Percentiles rank a stretch among this genome's conserved stretches.
Conservation (phyloP, 1,140 invertebrate genomes). For the Ganaspis sp. region DNA sequence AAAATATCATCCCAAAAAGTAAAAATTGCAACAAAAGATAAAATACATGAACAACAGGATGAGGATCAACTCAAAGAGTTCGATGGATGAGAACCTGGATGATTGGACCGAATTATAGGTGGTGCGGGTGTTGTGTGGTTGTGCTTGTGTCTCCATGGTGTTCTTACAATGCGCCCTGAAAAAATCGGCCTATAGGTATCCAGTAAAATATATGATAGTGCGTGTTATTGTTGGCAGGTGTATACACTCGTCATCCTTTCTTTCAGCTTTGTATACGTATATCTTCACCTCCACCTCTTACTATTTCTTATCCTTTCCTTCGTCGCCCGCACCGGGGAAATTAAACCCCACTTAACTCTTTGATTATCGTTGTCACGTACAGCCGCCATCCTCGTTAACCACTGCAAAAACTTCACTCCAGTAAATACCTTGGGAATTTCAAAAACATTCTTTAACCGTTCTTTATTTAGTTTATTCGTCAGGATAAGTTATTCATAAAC, state of each 20-base stretch:
- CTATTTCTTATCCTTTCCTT: slow-evolving; percentile 49
- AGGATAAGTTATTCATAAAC: too few relatives aligned
- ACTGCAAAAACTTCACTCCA: not conserved
- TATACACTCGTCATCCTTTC: slow-evolving; percentile 60
- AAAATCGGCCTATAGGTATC: slow-evolving; percentile 18
- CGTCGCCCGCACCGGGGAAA: slow-evolving; percentile 69
- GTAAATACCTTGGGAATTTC: not conserved
- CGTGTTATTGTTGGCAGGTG: slow-evolving; percentile 71
- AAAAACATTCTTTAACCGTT: not conserved
- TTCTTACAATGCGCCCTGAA: slow-evolving; percentile 41
- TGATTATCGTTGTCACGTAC: slow-evolving; percentile 73
- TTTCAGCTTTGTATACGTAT: slow-evolving; percentile 5
- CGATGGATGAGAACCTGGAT: slow-evolving; percentile 45
- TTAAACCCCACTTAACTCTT: slow-evolving; percentile 72
- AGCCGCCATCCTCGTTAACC: slow-evolving; percentile 45
- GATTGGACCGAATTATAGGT: slow-evolving; percentile 74
- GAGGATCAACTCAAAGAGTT: not conserved
- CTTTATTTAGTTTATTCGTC: too few relatives aligned
- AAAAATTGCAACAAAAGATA: too few relatives aligned
- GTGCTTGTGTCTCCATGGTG: slow-evolving; percentile 56
- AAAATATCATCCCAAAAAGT: too few relatives aligned
- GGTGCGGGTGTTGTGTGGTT: slow-evolving; percentile 62
- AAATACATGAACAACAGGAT: too few relatives aligned
- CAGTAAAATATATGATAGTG: slow-evolving; percentile 51
- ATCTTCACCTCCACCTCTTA: slow-evolving; percentile 1